These are phyloP conservation scores for Diadophis punctatus DNA, from an alignment of 2,113 vertebrate species.

Conservation along the genomic window DNA sequence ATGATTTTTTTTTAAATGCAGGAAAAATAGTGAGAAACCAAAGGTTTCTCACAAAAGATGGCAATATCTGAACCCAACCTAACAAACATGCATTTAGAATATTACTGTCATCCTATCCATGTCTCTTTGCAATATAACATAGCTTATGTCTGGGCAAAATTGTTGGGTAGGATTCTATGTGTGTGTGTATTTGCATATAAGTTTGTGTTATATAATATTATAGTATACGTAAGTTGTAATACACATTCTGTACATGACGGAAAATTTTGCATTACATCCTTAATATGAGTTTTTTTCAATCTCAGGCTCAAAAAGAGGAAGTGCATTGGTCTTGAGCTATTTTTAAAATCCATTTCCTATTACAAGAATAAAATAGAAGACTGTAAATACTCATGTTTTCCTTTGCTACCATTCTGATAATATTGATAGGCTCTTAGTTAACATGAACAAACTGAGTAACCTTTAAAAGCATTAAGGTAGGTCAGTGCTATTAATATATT, in stretches of 20 bases:
- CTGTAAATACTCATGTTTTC: conserved; percentile 24
- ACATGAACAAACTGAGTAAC: neutral
- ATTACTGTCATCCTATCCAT: neutral
- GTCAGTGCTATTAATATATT: neutral
- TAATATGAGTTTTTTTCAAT: neutral
- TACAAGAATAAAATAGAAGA: conserved; percentile 45
- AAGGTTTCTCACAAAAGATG: neutral
- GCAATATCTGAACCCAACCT: neutral
- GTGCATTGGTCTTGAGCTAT: conserved; percentile 50
- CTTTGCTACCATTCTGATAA: conserved; percentile 23
- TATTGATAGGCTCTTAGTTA: neutral
- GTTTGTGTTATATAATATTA: neutral
- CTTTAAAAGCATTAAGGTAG: neutral
- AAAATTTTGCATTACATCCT: conserved; percentile 12
- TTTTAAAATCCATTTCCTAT: conserved; percentile 55
- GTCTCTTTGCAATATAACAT: neutral
- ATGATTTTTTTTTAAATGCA: neutral
- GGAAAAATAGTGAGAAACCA: neutral
- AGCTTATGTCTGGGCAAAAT: neutral
- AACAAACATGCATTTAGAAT: neutral
- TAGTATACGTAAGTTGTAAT: neutral
- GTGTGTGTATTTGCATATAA: neutral
- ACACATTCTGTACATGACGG: neutral
- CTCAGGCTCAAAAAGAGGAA: conserved; percentile 54
- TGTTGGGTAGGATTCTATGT: neutral